These are phyloP conservation scores for Ischnura elegans DNA, from an alignment of 2,888 invertebrate species.

Conservation along the genomic window DNA sequence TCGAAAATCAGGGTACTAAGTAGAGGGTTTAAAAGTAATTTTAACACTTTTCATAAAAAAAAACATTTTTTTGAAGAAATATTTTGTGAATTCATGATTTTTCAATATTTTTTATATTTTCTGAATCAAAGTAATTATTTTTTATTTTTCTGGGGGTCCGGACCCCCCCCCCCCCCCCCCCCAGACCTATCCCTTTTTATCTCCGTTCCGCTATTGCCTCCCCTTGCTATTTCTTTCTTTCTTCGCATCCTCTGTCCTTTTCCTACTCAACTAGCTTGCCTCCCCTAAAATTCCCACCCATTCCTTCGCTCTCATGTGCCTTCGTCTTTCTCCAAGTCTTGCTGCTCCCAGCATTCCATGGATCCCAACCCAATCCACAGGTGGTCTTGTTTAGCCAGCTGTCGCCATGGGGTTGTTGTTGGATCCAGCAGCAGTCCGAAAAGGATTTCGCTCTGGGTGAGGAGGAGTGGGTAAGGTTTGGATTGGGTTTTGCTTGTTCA, in stretches of 20 bases:
- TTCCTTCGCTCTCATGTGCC: background rate
- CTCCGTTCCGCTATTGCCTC: too few relatives aligned
- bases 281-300: background rate
- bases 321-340: background rate
- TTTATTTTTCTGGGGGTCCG: too few relatives aligned
- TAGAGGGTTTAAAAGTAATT: too few relatives aligned
- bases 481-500: background rate
- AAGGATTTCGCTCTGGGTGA: background rate
- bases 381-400: conserved; percentile 65
- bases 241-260: background rate
- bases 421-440: conserved; percentile 18
- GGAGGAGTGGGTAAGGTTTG: background rate
- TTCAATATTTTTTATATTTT: too few relatives aligned
- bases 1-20: too few relatives aligned
- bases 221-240: background rate
- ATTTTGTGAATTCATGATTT: too few relatives aligned
- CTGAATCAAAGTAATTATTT: too few relatives aligned
- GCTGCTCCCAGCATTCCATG: background rate
- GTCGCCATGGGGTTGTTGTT: background rate
- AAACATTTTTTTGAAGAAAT: too few relatives aligned
- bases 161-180: too few relatives aligned
- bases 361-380: conserved; percentile 41
- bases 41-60: too few relatives aligned
- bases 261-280: background rate
- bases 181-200: background rate